Evolutionary conservation across 2,888 invertebrate genomes (phyloP), one percentile per base, ranked within the genome.

Genomic region (Epinotia demarniana): DNA sequence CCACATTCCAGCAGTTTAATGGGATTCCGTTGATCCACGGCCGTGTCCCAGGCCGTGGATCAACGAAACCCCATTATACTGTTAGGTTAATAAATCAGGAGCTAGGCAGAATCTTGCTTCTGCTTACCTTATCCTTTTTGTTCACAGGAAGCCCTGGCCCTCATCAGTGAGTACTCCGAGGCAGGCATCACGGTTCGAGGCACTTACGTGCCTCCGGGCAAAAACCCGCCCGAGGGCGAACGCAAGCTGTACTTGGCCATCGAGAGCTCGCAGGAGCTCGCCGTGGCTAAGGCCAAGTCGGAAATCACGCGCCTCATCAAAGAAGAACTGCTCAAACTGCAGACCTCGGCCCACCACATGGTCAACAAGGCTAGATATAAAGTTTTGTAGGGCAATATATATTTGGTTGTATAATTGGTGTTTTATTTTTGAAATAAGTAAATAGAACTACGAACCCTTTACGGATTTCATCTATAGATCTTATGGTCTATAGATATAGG

Each of bases 171-270:
- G 90, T 99, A 99, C 90, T 99, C 99, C 0, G 99, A 99, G 89
- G 99, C 99, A 0, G 99, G 99, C 55, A 97, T 99, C 78, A 99
- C 99, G 0, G 99, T 99, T 0, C 96, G 99, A 61, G 99, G 99
- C n/a, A 99, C 99, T 0, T 98, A 98, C 86, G 98, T 98, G 12
- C 97, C 97, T 0, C 96, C 97, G 1, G 99, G 99, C 76, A 98
- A 99, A 89, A 94, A 95, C 16, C 97, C 98, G 0, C 98, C 98
- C 0, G 98, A 98, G 80, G 98, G 98, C 39, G 99, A 99, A 84
- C 94, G 99, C 23, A 99, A 99, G 87, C 94, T 99, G 0, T 99
- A 99, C 91, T 95, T 99, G 80, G 99, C 99, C n/a, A 99, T 99
- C 82, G 99, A 99, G 89, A 99, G 99, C 83, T 99, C 99, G 3